Evolutionary conservation across 2,888 invertebrate genomes (phyloP).

Genomic region (Cartodere bifasciata): DNA sequence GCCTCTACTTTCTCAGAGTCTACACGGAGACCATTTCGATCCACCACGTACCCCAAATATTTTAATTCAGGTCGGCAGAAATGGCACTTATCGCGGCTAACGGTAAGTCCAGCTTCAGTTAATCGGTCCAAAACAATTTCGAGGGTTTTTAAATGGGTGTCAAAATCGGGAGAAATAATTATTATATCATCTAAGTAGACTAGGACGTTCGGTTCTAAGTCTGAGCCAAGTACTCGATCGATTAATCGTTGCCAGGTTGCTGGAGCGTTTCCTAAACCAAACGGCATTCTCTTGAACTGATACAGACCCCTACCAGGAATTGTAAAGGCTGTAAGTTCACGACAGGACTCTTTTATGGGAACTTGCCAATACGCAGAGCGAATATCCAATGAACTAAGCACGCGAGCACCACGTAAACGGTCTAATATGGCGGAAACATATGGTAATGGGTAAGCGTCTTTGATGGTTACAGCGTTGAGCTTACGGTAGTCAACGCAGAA

Average conservation of each 20-base stretch:
- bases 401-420: slow-evolving; percentile 14
- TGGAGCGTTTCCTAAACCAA: slow-evolving; percentile 7
- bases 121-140: slow-evolving; percentile 6
- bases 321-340: slow-evolving; percentile 4
- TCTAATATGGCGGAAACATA: slow-evolving; percentile 7
- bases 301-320: slow-evolving; percentile 7
- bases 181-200: slow-evolving; percentile 13
- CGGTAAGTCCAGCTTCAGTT: slow-evolving; percentile 8
- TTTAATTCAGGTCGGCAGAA: slow-evolving; percentile 11
- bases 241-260: slow-evolving; percentile 6
- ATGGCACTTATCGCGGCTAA: slow-evolving; percentile 11
- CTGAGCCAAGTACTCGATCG: slow-evolving; percentile 6
- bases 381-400: slow-evolving; percentile 6
- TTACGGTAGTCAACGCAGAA: slow-evolving; percentile 24
- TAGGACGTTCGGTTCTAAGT: slow-evolving; percentile 12
- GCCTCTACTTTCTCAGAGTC: slow-evolving; percentile 15
- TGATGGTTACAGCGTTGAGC: slow-evolving; percentile 1
- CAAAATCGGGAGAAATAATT: slow-evolving; percentile 5
- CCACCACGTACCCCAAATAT: slow-evolving; percentile 12
- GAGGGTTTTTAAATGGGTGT: slow-evolving; percentile 6
- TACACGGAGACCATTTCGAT: slow-evolving; percentile 10
- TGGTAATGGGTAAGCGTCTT: slow-evolving; percentile 4
- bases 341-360: slow-evolving; percentile 5
- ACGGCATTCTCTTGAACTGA: slow-evolving; percentile 3
- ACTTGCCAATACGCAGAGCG: slow-evolving; percentile 8